Evolutionary conservation across 2,797 vertebrate genomes (phyloP).

Genomic region (Nyctibius grandis): DNA sequence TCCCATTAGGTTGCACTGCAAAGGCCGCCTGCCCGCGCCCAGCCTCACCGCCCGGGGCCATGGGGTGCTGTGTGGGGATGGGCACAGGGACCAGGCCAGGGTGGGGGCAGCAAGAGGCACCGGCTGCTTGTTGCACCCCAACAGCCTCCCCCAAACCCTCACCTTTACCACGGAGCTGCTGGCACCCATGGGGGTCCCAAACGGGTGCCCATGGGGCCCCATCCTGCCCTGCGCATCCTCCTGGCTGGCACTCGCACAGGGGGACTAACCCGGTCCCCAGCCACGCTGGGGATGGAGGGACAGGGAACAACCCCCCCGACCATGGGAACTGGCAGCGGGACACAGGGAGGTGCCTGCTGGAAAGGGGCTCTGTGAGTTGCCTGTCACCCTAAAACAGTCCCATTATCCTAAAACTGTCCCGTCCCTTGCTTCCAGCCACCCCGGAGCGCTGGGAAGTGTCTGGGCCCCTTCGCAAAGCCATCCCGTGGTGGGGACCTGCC

Average conservation of each 20-base stretch:
- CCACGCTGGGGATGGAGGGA: background rate
- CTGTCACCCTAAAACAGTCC: too few species aligned
- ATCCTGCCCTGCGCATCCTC: background rate
- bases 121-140: rapidly evolving
- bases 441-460: background rate
- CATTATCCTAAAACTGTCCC: background rate
- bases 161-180: rapidly evolving
- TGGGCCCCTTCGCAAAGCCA: rapidly evolving
- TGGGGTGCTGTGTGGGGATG: background rate
- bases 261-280: background rate
- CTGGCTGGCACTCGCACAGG: too few species aligned
- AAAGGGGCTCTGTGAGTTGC: rapidly evolving
- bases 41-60: background rate
- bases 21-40: background rate
- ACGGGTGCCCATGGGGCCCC: rapidly evolving
- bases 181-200: background rate
- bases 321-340: background rate
- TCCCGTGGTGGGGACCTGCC: background rate
- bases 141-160: background rate
- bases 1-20: slow-evolving; percentile 34
- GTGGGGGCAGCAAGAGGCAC: background rate
- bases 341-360: rapidly evolving
- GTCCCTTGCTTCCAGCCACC: rapidly evolving
- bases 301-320: rapidly evolving
- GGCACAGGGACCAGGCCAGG: background rate